A percentile compares a stretch with the other conserved stretches of the same genome.
Conservation (phyloP, 2,888 invertebrate species). For the Torymus tubicola region DNA sequence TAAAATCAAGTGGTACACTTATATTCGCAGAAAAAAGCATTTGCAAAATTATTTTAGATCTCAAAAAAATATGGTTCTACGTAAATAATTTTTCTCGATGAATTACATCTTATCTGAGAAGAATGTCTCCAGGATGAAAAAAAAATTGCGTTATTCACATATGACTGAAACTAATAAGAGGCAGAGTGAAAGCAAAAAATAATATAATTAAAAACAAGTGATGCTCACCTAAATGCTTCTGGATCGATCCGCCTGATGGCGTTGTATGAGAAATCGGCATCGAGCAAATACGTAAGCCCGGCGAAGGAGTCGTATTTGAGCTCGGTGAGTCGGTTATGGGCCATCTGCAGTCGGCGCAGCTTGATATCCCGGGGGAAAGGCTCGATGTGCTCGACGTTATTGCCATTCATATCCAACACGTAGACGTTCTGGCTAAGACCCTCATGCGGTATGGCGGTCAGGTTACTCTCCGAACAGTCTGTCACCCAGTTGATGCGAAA, state of each 20-base stretch:
- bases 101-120: no score
- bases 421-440: conserved; percentile 85
- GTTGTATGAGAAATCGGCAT: conserved; percentile 84
- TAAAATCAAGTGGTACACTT: no score
- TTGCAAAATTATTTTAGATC: no score
- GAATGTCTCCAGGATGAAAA: no score
- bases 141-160: background rate
- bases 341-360: conserved; percentile 83
- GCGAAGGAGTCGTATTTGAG: conserved; percentile 81
- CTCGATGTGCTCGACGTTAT: conserved; percentile 80
- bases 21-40: no score
- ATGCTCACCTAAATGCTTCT: conserved; percentile 81
- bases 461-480: conserved; percentile 86
- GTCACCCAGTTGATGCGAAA: conserved; percentile 88
- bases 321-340: conserved; percentile 81
- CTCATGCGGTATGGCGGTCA: conserved; percentile 83
- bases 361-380: conserved; percentile 84
- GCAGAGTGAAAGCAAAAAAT: background rate
- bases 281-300: conserved; percentile 83
- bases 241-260: conserved; percentile 82
- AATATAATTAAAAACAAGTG: background rate
- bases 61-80: no score
- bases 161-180: no score
- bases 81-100: no score
- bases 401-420: conserved; percentile 84